A percentile compares a stretch with the other conserved stretches of the same genome.
These are phyloP conservation scores for Trematocara caparti DNA, from an alignment of 2,797 vertebrate species.

Conservation along the genomic window DNA sequence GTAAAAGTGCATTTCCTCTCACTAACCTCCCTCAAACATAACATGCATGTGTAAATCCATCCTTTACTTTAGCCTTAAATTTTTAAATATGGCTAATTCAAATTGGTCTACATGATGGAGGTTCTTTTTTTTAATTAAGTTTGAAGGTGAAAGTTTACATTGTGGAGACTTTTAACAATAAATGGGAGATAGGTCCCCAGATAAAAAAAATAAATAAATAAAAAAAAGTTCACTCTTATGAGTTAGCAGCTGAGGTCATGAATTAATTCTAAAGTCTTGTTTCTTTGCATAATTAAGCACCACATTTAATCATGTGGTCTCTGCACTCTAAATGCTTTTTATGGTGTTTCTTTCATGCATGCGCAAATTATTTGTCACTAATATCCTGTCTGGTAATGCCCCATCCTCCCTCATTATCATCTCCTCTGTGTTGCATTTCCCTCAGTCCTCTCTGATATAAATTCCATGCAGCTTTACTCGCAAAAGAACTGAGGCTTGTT, in stretches of 20 bases:
- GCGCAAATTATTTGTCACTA: neutral
- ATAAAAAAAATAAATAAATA: neutral
- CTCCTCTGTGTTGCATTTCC: neutral
- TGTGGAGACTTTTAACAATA: neutral
- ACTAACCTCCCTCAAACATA: neutral
- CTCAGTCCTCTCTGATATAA: conserved; percentile 16
- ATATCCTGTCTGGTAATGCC: neutral
- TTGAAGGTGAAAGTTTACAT: neutral
- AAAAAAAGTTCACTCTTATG: accelerated
- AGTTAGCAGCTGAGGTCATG: neutral
- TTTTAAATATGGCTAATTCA: neutral
- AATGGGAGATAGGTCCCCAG: neutral
- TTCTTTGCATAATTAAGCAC: neutral
- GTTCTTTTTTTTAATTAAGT: neutral
- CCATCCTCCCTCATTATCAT: neutral
- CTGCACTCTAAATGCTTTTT: neutral
- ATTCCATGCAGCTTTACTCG: conserved; percentile 41
- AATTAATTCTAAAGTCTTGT: neutral
- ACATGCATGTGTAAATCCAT: neutral
- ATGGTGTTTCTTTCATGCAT: neutral
- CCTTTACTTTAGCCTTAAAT: neutral
- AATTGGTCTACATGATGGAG: neutral
- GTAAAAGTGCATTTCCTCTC: neutral
- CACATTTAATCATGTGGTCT: neutral
- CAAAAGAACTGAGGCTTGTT: conserved; percentile 34